A percentile compares a stretch with the other conserved stretches of the same genome.
Evolutionary conservation across 1,140 invertebrate species (phyloP).

Genomic region (Myzus persicae): DNA sequence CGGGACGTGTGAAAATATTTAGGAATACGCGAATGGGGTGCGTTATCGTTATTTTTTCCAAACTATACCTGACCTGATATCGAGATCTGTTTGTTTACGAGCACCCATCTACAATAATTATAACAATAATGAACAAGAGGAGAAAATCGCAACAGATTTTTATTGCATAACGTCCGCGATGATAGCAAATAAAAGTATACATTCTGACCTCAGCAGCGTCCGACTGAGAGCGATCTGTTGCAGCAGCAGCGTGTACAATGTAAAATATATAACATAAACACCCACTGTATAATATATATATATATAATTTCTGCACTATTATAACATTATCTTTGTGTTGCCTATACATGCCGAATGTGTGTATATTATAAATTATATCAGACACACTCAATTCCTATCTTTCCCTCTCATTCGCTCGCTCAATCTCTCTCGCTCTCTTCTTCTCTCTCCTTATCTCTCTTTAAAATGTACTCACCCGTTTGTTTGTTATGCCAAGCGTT

Average conservation of each 20-base stretch:
- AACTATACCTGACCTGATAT: not conserved
- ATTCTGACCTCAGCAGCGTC: not conserved
- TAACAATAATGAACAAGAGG: not conserved
- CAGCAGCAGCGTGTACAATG: not conserved
- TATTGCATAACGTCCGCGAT: not conserved
- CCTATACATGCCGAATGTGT: not conserved
- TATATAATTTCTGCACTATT: too few species aligned
- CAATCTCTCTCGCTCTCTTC: not conserved
- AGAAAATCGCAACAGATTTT: not conserved
- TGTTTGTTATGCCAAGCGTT: not conserved
- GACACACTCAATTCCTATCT: not conserved
- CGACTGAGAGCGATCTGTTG: not conserved
- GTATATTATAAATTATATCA: not conserved
- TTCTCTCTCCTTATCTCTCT: not conserved
- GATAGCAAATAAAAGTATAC: not conserved
- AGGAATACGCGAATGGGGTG: not conserved
- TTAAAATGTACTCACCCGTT: not conserved
- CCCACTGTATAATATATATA: too few species aligned
- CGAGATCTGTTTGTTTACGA: not conserved
- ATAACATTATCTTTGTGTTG: not conserved
- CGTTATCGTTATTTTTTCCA: not conserved
- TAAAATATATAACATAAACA: not conserved
- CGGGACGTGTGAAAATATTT: not conserved
- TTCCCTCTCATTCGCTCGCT: not conserved
- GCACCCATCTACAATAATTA: not conserved